phyloP scores from a whole-genome alignment of 2,797 vertebrate genomes.

The Esox lucius region DNA sequence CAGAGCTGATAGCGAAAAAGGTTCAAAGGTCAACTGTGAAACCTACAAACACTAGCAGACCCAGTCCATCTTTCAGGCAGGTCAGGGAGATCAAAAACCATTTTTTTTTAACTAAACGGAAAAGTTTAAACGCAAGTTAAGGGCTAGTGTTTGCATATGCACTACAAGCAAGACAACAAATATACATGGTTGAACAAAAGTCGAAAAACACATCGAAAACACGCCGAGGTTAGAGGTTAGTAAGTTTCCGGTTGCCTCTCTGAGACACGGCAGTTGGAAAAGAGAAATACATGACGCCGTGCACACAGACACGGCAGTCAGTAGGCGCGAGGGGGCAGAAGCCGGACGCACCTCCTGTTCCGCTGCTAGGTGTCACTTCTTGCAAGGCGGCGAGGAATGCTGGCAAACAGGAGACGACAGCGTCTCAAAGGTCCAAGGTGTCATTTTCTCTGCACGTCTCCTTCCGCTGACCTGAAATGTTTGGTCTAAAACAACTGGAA shows the following conservation, averaged over 20 bases:
- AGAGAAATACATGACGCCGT: conserved; percentile 27
- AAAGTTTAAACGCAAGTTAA: no score
- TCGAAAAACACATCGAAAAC: no score
- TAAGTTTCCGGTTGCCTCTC: conserved; percentile 10
- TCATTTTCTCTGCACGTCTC: not conserved
- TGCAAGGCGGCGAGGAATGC: conserved; percentile 51
- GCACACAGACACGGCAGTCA: not conserved
- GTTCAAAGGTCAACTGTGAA: conserved; percentile 37
- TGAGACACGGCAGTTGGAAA: conserved; percentile 9
- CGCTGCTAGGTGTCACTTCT: conserved; percentile 49
- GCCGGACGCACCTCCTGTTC: conserved; percentile 21
- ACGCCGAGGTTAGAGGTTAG: no score
- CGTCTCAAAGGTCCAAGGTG: not conserved
- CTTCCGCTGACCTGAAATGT: not conserved
- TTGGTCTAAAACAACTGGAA: not conserved
- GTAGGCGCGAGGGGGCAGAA: conserved; percentile 20
- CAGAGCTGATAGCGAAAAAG: conserved; percentile 37
- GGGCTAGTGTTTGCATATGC: no score
- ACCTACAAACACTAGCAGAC: not conserved
- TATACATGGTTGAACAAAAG: no score
- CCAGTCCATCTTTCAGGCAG: no score
- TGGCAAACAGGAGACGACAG: conserved; percentile 9
- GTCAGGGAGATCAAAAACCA: not conserved
- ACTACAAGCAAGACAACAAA: no score
- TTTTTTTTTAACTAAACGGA: no score